Percentiles rank a stretch among this genome's conserved stretches.
Conservation (phyloP, 2,113 vertebrate species). For the Muscicapa adusta region DNA sequence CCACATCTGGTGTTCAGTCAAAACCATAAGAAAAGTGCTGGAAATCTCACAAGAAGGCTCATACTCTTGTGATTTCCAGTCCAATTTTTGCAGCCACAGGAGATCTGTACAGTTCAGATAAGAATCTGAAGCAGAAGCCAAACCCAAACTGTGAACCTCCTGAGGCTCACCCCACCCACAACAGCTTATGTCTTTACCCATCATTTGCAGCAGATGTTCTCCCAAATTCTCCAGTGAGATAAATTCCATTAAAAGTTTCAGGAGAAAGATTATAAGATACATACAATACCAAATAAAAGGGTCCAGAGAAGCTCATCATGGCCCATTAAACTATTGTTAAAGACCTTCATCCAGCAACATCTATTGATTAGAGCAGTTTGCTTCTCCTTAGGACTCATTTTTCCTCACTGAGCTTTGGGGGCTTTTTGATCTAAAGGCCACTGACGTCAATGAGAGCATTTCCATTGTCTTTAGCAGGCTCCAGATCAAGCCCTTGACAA, state of each 20-base stretch:
- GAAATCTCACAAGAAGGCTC: constrained; percentile 65
- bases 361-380: constrained; percentile 44
- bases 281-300: constrained; percentile 15
- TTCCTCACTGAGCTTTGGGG: constrained; percentile 36
- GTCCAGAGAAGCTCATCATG: constrained; percentile 27
- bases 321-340: constrained; percentile 38
- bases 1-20: constrained; percentile 67
- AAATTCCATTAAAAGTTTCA: constrained; percentile 53
- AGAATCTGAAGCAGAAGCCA: constrained; percentile 67
- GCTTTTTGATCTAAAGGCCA: constrained; percentile 58
- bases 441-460: constrained; percentile 45
- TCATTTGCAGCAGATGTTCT: constrained; percentile 69
- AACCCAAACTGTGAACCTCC: constrained; percentile 67
- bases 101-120: constrained; percentile 64
- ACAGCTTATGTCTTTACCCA: constrained; percentile 67
- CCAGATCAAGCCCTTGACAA: constrained; percentile 33
- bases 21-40: constrained; percentile 63
- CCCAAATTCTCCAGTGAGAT: constrained; percentile 50
- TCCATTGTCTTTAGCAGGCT: constrained; percentile 46
- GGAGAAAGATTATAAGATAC: constrained; percentile 36
- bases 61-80: constrained; percentile 58
- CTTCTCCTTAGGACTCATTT: constrained; percentile 33
- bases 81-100: constrained; percentile 66
- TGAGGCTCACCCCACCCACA: constrained; percentile 67
- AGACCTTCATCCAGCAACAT: background rate